Percentiles rank a stretch among this genome's conserved stretches.
Conservation (phyloP, 2,888 invertebrate species). For the Kryphioiulus occultus region DNA sequence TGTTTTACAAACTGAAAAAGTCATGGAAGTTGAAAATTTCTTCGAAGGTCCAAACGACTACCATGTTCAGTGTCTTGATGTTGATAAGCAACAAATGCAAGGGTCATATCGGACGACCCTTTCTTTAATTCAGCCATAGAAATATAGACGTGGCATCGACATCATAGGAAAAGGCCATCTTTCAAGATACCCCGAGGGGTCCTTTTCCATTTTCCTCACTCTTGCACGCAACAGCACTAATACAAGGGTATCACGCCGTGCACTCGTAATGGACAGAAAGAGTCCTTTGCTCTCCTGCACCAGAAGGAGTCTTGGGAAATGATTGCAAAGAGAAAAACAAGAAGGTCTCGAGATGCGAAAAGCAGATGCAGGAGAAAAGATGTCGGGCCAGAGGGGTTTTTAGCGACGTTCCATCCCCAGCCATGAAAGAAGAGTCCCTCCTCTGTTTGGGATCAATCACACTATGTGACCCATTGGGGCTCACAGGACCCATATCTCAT, state of each 20-base stretch:
- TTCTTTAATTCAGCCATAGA: background rate
- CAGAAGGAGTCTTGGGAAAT: conserved; percentile 37
- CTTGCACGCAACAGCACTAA: background rate
- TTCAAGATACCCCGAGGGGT: conserved; percentile 37
- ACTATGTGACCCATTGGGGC: background rate
- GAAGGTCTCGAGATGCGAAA: conserved; percentile 4
- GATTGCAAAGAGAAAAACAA: conserved; percentile 19
- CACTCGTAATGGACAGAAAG: conserved; percentile 36
- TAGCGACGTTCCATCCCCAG: background rate
- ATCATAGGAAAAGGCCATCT: background rate
- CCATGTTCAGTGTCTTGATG: too few species aligned
- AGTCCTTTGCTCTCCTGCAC: background rate
- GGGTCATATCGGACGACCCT: background rate
- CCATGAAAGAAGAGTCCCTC: background rate
- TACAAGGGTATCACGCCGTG: conserved; percentile 39
- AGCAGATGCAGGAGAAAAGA: conserved; percentile 33
- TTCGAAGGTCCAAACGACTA: too few species aligned
- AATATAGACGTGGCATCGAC: background rate
- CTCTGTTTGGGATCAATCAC: conserved; percentile 25
- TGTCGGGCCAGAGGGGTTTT: conserved; percentile 36
- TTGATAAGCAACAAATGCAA: background rate
- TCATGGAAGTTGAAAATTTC: too few species aligned
- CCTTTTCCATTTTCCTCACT: conserved; percentile 21
- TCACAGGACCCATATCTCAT: background rate
- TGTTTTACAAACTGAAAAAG: too few species aligned